Evolutionary conservation across 2,113 vertebrate genomes (phyloP).

Genomic region (Gyps fulvus): DNA sequence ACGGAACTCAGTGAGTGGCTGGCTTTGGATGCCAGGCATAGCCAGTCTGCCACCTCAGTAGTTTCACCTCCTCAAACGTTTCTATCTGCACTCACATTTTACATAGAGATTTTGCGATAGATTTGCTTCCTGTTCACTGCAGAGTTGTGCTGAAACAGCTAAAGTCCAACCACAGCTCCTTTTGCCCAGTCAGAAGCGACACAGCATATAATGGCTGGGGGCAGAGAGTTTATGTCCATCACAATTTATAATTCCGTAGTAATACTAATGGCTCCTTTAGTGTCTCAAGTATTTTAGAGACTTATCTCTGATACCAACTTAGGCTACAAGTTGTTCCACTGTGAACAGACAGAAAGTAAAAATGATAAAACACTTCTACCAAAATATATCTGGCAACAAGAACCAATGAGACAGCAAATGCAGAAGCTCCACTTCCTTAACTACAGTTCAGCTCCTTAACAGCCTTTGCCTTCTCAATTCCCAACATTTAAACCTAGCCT

Average conservation of each 20-base stretch:
- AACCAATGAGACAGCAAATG: background rate
- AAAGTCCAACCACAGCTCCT: background rate
- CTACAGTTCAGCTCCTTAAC: background rate
- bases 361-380: background rate
- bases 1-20: accelerated
- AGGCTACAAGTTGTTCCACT: background rate
- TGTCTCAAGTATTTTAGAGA: background rate
- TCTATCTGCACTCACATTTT: background rate
- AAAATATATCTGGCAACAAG: background rate
- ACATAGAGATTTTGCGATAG: background rate
- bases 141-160: background rate
- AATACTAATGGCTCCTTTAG: background rate
- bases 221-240: background rate
- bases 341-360: background rate
- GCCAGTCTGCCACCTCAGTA: too few relatives aligned
- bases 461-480: background rate
- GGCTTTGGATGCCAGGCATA: background rate
- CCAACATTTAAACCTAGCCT: background rate
- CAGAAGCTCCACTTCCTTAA: background rate
- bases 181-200: background rate
- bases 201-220: background rate
- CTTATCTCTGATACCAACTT: background rate
- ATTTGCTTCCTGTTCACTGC: background rate
- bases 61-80: background rate
- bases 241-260: background rate